Evolutionary conservation across 2,888 invertebrate genomes (phyloP), one percentile per base, ranked within the genome.

Genomic region (Calameuta filiformis): DNA sequence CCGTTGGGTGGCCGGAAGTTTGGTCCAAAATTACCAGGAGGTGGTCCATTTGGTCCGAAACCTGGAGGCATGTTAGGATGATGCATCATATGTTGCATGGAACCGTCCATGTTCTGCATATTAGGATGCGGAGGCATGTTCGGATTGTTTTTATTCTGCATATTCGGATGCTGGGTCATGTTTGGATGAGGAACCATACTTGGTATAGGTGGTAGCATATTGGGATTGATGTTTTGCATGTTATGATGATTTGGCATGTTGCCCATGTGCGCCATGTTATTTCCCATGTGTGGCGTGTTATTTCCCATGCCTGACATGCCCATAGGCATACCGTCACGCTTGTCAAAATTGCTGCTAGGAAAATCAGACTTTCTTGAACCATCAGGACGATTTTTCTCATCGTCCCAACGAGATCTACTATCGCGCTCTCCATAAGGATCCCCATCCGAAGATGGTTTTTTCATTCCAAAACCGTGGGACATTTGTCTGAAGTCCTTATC

Each of bases 181-280:
- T 85, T 87, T 4, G 87, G 83, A 81, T 89, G 89, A 9, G 86
- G 85, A 12, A 86, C 84, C 76, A 89, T 79, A 40, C 83, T 83
- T 33, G 85, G 83, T 74, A 87, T 85, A 30, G 87, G 84, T 3
- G 89, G 86, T 30, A 87, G 88, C 87, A 88, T 88, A 35, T 90
- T 88, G 0, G 90, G 87, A 81, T 89, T 90, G 11, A 90, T 87
- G 30, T 89, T 88, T 77, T 90, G 90, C 86, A 90, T 89, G 35
- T 89, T 90, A 73, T 89, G 88, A 73, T 90, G 90, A 82, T 87
- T 89, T 4, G 88, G 73, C 77, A 85, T 68, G 69, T 77, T 73
- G 3, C 78, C 78, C 73, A 78, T 83, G 56, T 86, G 86, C 3
- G 85, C 77, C 78, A 83, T 81, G 12, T 78, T 83, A 35, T 84